These are phyloP conservation scores for Orchesellides sinensis DNA, from an alignment of 2,888 invertebrate species.

Conservation along the genomic window DNA sequence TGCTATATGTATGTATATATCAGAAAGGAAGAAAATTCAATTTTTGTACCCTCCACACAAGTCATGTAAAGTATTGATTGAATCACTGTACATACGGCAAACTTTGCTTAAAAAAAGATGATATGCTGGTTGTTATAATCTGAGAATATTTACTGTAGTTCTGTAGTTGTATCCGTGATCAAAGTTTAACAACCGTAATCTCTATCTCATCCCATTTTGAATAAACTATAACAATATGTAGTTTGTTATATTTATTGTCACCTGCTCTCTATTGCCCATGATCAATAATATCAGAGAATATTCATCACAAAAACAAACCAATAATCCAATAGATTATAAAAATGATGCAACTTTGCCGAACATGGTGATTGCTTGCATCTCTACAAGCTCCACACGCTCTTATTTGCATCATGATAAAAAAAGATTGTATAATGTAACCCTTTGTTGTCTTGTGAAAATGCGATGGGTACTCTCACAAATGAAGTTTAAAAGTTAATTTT, in stretches of 20 bases:
- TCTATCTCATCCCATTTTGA: not conserved
- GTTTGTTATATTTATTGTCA: not conserved
- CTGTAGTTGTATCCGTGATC: slow-evolving; percentile 43
- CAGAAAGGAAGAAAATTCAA: slow-evolving; percentile 23
- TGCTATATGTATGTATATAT: slow-evolving; percentile 35
- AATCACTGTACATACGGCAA: slow-evolving; percentile 19
- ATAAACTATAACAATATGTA: not conserved
- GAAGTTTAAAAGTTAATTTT: too few species aligned
- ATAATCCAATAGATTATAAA: too few species aligned
- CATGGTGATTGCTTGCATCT: too few species aligned
- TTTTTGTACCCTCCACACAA: slow-evolving; percentile 59
- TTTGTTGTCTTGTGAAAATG: too few species aligned
- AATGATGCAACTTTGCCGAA: too few species aligned
- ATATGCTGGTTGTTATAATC: slow-evolving; percentile 31
- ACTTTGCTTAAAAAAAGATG: slow-evolving; percentile 21
- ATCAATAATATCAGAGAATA: not conserved
- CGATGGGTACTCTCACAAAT: too few species aligned
- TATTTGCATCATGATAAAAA: too few species aligned
- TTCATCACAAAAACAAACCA: too few species aligned
- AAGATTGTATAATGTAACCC: too few species aligned
- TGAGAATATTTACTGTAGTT: slow-evolving; percentile 7
- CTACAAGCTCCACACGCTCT: too few species aligned
- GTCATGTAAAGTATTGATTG: slow-evolving; percentile 40
- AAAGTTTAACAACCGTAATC: slow-evolving; percentile 3
- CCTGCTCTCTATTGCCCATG: not conserved